Evolutionary conservation across 1,140 invertebrate genomes (phyloP), one percentile per base, ranked within the genome.

Genomic region (Sarcophaga bullata): DNA sequence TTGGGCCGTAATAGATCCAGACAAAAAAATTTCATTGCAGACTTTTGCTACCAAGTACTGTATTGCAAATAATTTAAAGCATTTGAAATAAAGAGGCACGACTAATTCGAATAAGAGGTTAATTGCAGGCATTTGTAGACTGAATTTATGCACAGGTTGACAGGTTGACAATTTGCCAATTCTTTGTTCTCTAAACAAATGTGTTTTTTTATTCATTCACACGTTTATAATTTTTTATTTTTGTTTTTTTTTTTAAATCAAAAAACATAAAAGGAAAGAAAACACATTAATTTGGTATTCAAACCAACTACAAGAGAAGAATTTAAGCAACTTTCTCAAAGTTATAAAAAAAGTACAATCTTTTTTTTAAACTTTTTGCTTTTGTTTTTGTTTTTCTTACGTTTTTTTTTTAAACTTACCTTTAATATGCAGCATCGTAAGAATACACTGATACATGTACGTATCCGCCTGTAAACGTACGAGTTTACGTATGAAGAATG

Each of bases 321-420:
- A 78, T 78, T 78, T 78, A 78, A 78, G 75, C 75, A 78, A 78
- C 75, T 78, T 78, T 78, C 75, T 78, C 75, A 50, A 49, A 50
- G 19, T 37, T 19, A 17, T 68, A 68, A 68, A 68, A 78, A 78
- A 78, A 78, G 75, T 78, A 78, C 50, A 78, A 78, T 50, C 19
- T 19, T 6, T 25, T 8, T 37, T 37, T 37, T 37, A 2, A 37
- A 37, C 17, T 68, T 52, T 78, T 78, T 78, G 75, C 50, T 17
- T 50, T 47, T 37, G 25, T 19, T 78, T 76, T 78, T 17, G 47
- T 25, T 8, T 50, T 17, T 25, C 75, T 52, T 50, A 49, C 48
- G 6, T 25, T 72, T 11, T 62, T 15, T 62, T 7, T 15, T 11
- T 72, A 17, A 72, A 9, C 62, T 62, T 76, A 68, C 62, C 62